phyloP scores from a whole-genome alignment of 1,140 invertebrate species.

The Apocrypta bakeri region DNA sequence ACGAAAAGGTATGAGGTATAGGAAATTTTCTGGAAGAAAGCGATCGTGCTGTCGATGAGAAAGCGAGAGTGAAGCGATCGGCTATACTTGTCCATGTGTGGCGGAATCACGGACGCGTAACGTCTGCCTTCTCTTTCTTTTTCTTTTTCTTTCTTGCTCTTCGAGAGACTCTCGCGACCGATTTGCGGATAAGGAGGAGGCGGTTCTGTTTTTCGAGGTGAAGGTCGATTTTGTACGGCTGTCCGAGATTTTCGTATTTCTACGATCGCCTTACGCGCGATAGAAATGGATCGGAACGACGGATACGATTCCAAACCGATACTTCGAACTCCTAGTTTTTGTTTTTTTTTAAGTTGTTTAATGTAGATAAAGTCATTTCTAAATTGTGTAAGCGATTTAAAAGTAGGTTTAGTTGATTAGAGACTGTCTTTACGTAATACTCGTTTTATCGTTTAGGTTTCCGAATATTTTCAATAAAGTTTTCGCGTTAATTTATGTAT shows the following conservation, averaged over 20 bases:
- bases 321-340: no score
- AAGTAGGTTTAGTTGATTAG: neutral
- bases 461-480: no score
- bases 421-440: neutral
- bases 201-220: neutral
- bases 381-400: neutral
- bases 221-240: neutral
- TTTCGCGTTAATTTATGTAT: no score
- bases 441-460: neutral
- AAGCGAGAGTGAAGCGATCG: conserved; percentile 47
- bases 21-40: conserved; percentile 56
- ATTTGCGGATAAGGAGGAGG: neutral
- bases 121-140: neutral
- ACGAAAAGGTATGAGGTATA: no score
- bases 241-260: neutral
- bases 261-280: neutral
- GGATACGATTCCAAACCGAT: no score
- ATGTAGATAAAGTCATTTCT: neutral
- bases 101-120: conserved; percentile 15
- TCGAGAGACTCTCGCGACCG: neutral
- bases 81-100: neutral
- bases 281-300: neutral
- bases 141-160: neutral
- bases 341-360: neutral
- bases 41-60: conserved; percentile 27